These are phyloP conservation scores for Conger conger DNA, from an alignment of 2,113 vertebrate genomes.

Conservation along the genomic window DNA sequence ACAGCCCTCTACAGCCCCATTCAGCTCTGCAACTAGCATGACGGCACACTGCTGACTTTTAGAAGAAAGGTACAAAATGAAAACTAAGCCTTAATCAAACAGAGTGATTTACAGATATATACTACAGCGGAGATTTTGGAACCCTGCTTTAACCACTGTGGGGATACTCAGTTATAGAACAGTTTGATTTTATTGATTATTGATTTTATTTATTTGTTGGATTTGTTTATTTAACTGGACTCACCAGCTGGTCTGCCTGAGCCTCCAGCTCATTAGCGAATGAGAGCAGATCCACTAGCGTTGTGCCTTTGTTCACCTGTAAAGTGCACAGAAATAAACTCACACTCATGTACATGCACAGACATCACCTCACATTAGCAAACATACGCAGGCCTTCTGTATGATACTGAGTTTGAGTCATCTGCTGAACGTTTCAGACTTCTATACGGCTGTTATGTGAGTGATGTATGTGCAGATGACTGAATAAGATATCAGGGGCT, in stretches of 20 bases:
- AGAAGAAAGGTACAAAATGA: not conserved
- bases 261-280: constrained; percentile 79
- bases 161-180: not conserved
- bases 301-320: constrained; percentile 80
- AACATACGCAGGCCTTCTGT: not conserved
- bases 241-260: constrained; percentile 81
- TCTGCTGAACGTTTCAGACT: too few relatives aligned
- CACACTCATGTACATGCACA: not conserved
- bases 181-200: not conserved
- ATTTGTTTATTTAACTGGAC: too few relatives aligned
- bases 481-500: too few relatives aligned
- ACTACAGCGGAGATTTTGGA: not conserved
- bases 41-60: constrained; percentile 12
- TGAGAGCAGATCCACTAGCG: constrained; percentile 77
- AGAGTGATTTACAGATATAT: not conserved
- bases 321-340: constrained; percentile 39
- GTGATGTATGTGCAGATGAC: too few relatives aligned
- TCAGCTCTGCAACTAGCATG: not conserved
- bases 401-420: too few relatives aligned
- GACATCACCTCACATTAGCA: constrained; percentile 4
- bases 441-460: not conserved
- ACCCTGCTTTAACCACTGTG: not conserved
- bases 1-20: constrained; percentile 22
- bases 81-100: not conserved
- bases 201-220: too few relatives aligned